Percentiles rank a stretch among this genome's conserved stretches.
Evolutionary conservation across 2,797 vertebrate genomes (phyloP).

Genomic region (Atherinosoma microstoma): DNA sequence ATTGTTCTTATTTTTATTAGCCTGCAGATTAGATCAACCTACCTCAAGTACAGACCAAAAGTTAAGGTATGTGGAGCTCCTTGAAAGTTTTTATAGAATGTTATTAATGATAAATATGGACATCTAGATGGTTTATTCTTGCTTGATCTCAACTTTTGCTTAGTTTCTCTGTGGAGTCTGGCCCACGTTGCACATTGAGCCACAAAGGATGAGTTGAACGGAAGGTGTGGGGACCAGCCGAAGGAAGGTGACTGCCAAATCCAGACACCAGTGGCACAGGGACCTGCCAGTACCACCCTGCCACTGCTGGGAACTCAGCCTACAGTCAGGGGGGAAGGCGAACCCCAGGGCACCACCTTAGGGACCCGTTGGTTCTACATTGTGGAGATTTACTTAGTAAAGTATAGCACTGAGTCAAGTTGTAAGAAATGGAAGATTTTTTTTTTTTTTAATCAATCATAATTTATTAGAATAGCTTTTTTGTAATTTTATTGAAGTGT

Average conservation of each 20-base stretch:
- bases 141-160: neutral
- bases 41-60: constrained; percentile 94
- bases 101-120: neutral
- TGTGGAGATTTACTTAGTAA: constrained; percentile 60
- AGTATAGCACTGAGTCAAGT: constrained; percentile 63
- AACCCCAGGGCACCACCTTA: constrained; percentile 24
- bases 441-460: constrained; percentile 45
- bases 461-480: constrained; percentile 60
- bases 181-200: constrained; percentile 92
- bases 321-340: constrained; percentile 41
- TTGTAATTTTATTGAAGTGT: constrained; percentile 43
- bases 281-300: constrained; percentile 41
- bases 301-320: constrained; percentile 43
- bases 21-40: constrained; percentile 96
- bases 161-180: constrained; percentile 95
- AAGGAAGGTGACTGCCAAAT: constrained; percentile 61
- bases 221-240: constrained; percentile 26
- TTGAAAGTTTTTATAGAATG: neutral
- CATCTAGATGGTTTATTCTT: neutral
- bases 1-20: constrained; percentile 67
- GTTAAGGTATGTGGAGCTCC: constrained; percentile 86
- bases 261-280: constrained; percentile 47
- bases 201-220: constrained; percentile 88
- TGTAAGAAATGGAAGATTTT: constrained; percentile 46
- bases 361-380: constrained; percentile 47